A percentile compares a stretch with the other conserved stretches of the same genome.
Evolutionary conservation across 2,113 vertebrate genomes (phyloP).

Genomic region (Paramisgurnus dabryanus): DNA sequence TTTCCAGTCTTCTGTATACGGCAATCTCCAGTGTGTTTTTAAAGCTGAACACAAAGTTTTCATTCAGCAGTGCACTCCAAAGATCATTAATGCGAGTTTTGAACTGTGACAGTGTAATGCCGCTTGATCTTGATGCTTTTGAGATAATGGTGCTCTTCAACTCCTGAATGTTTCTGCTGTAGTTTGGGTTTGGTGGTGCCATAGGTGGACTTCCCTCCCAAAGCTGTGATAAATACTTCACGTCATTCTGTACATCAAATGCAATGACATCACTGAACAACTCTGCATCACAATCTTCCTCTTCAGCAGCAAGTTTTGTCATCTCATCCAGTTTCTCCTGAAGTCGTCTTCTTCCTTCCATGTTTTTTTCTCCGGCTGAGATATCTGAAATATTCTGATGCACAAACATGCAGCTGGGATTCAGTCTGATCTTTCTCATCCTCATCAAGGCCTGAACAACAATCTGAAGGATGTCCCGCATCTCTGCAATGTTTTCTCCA

Average conservation of each 20-base stretch:
- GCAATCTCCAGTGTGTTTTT: constrained; percentile 68
- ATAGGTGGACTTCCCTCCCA: constrained; percentile 49
- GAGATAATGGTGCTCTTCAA: constrained; percentile 40
- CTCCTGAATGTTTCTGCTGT: constrained; percentile 50
- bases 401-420: constrained; percentile 69
- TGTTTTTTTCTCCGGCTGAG: background rate
- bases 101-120: constrained; percentile 54
- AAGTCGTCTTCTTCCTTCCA: background rate
- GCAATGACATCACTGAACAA: constrained; percentile 60
- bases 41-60: constrained; percentile 71
- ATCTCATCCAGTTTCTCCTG: background rate
- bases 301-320: constrained; percentile 55
- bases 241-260: no score
- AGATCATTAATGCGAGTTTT: constrained; percentile 66
- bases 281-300: constrained; percentile 59
- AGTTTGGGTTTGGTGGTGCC: constrained; percentile 52
- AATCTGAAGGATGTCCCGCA: background rate
- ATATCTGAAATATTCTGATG: constrained; percentile 8
- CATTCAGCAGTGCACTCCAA: constrained; percentile 55
- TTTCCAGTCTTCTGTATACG: constrained; percentile 60
- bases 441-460: background rate
- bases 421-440: constrained; percentile 55
- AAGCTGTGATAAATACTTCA: no score
- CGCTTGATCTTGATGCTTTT: constrained; percentile 20
- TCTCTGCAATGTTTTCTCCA: constrained; percentile 68